phyloP scores from a whole-genome alignment of 2,888 invertebrate genomes.

The Notodonta dromedarius region DNA sequence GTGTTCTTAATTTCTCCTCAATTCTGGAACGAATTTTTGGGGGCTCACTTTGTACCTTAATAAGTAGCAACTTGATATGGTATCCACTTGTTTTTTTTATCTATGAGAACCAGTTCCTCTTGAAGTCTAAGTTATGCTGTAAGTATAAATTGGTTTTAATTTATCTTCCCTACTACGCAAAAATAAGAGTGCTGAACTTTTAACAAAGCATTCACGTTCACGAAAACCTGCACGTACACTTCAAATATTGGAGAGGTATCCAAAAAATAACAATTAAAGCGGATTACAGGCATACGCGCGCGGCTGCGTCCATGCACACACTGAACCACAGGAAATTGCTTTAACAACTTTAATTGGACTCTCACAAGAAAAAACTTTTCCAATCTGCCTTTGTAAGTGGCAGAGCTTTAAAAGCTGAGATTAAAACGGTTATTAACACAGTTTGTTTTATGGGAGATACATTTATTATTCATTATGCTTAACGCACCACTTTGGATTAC shows the following conservation, averaged over 20 bases:
- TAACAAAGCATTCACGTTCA: neutral
- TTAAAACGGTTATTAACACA: slow-evolving; percentile 65
- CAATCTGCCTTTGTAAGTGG: slow-evolving; percentile 78
- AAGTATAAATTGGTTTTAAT: neutral
- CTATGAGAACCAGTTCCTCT: too few relatives aligned
- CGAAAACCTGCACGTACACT: neutral
- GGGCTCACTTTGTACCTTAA: too few relatives aligned
- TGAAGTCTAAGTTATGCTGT: neutral
- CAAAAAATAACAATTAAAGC: slow-evolving; percentile 40
- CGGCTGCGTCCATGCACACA: slow-evolving; percentile 56
- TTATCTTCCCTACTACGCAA: neutral
- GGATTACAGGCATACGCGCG: slow-evolving; percentile 31
- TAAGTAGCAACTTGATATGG: too few relatives aligned
- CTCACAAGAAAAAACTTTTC: slow-evolving; percentile 80
- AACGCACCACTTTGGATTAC: slow-evolving; percentile 27
- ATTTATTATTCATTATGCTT: slow-evolving; percentile 35
- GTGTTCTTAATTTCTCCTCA: too few relatives aligned
- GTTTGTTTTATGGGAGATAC: slow-evolving; percentile 51
- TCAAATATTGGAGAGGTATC: slow-evolving; percentile 34
- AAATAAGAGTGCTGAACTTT: neutral
- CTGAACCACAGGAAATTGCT: slow-evolving; percentile 70
- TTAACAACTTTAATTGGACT: slow-evolving; percentile 81
- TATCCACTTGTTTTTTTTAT: too few relatives aligned
- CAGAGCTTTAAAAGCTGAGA: slow-evolving; percentile 65
- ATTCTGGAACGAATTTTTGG: too few relatives aligned